Conservation (phyloP, 35 echinoderm and acorn worm species). For the Stichopus chloronotus region DNA sequence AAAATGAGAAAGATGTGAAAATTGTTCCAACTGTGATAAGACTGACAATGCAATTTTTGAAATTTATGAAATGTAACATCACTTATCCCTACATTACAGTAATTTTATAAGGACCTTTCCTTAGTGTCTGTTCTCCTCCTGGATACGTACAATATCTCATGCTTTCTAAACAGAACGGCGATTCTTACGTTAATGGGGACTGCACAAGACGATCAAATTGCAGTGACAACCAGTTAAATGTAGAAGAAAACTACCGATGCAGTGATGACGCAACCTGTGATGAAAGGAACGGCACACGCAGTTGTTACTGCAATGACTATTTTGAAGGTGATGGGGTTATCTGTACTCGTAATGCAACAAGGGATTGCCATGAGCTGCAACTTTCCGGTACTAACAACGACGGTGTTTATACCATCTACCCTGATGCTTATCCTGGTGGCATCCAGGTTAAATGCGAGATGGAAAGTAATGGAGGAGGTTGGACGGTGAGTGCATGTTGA, state of each 20-base stretch:
- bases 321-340: neutral
- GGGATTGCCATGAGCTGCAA: neutral
- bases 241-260: neutral
- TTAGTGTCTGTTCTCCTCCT: too few species aligned
- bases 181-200: neutral
- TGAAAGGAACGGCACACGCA: neutral
- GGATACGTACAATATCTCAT: neutral
- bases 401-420: neutral
- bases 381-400: neutral
- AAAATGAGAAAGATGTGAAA: neutral
- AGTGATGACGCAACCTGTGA: neutral
- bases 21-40: too few species aligned
- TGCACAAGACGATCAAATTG: neutral
- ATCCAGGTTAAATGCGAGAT: neutral
- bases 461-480: slow-evolving; percentile 5
- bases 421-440: neutral
- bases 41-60: too few species aligned
- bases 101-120: too few species aligned
- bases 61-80: too few species aligned
- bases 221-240: neutral
- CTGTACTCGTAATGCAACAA: neutral
- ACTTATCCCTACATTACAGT: too few species aligned
- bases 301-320: neutral
- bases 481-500: neutral
- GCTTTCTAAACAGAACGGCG: neutral